These are phyloP conservation scores for Pheucticus melanocephalus DNA, from an alignment of 2,113 vertebrate genomes.

Conservation along the genomic window DNA sequence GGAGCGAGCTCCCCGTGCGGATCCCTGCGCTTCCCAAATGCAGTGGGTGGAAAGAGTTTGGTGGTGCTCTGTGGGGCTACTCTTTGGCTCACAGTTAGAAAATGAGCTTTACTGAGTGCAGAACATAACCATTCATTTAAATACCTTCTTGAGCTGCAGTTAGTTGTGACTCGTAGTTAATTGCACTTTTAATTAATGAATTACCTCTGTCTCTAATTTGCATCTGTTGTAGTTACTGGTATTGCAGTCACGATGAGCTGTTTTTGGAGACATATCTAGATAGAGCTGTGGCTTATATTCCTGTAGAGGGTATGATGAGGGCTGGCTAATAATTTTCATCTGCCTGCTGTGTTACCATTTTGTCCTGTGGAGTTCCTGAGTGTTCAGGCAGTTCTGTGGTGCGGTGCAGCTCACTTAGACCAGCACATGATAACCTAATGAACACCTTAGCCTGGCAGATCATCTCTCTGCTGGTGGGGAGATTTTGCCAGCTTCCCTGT, in stretches of 20 bases:
- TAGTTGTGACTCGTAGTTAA: background rate
- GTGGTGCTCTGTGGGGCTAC: background rate
- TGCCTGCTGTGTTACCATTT: background rate
- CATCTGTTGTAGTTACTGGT: background rate
- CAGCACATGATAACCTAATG: background rate
- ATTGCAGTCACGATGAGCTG: background rate
- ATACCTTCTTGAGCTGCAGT: background rate
- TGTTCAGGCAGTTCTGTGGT: background rate
- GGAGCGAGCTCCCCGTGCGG: rapidly evolving
- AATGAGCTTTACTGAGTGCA: background rate
- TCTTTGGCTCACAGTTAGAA: background rate
- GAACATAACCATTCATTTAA: background rate
- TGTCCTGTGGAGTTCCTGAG: background rate
- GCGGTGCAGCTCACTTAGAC: background rate
- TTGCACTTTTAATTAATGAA: background rate
- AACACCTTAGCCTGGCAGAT: background rate
- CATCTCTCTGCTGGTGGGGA: background rate
- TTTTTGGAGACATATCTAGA: background rate
- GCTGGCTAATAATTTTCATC: background rate
- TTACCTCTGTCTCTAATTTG: background rate
- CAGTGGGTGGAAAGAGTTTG: rapidly evolving
- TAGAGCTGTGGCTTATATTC: background rate
- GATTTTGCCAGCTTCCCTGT: background rate
- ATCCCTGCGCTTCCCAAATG: rapidly evolving
- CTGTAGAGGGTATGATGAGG: background rate